Evolutionary conservation across 2,888 invertebrate genomes (phyloP).

Genomic region (Zhuqinia jingwanae): DNA sequence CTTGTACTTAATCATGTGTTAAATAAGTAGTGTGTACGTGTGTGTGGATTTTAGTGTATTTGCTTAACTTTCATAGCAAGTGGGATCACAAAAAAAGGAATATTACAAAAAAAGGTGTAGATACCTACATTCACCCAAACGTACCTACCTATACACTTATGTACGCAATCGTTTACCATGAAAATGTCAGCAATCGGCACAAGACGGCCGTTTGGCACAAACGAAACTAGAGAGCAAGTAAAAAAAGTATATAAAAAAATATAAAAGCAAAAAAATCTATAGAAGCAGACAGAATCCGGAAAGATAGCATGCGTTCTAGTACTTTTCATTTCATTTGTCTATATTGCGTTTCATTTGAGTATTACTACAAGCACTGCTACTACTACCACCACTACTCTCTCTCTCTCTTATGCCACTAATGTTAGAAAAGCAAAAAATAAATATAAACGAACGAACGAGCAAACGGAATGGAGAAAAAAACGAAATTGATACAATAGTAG

Average conservation of each 20-base stretch:
- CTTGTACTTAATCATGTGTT: too few species aligned
- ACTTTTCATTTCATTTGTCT: slow-evolving; percentile 61
- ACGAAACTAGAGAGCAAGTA: not conserved
- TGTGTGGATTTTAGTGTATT: too few species aligned
- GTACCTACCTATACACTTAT: slow-evolving; percentile 8
- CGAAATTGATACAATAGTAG: slow-evolving; percentile 70
- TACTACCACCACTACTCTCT: too few species aligned
- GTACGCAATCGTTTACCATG: not conserved
- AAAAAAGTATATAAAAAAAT: not conserved
- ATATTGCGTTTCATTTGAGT: slow-evolving; percentile 69
- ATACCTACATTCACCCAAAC: not conserved
- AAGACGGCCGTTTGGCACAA: slow-evolving; percentile 47
- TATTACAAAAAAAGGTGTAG: not conserved
- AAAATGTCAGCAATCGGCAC: slow-evolving; percentile 56
- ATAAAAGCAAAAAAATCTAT: slow-evolving; percentile 65
- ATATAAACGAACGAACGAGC: slow-evolving; percentile 6
- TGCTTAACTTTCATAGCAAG: too few species aligned
- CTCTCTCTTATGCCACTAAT: not conserved
- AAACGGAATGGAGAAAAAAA: slow-evolving; percentile 57
- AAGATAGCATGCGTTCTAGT: slow-evolving; percentile 73
- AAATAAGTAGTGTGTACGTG: too few species aligned
- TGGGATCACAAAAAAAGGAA: too few species aligned
- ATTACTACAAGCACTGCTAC: too few species aligned
- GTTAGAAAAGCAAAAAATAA: slow-evolving; percentile 49
- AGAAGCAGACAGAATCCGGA: slow-evolving; percentile 65